Evolutionary conservation across 1,140 invertebrate genomes (phyloP).

Genomic region (Zeugodacus cucurbitae): DNA sequence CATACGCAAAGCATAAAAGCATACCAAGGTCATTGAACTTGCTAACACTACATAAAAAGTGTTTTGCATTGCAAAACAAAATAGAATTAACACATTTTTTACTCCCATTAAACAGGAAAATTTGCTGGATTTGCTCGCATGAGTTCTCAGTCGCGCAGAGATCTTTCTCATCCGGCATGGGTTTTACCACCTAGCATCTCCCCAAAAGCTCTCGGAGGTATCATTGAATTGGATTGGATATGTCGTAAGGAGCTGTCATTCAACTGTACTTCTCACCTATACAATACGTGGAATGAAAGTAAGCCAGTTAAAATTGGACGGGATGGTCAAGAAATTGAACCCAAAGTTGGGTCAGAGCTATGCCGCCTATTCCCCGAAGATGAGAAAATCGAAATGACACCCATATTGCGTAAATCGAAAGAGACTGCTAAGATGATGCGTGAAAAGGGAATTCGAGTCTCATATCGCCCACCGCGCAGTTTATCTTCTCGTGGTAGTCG

Average conservation of each 20-base stretch:
- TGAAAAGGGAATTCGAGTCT: constrained; percentile 69
- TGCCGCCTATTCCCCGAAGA: constrained; percentile 95
- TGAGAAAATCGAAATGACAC: constrained; percentile 90
- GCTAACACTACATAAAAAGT: background rate
- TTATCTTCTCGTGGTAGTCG: constrained; percentile 68
- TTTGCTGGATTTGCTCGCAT: constrained; percentile 93
- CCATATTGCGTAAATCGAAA: constrained; percentile 89
- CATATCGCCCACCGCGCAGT: constrained; percentile 66
- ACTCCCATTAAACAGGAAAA: constrained; percentile 67
- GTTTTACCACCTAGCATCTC: constrained; percentile 94
- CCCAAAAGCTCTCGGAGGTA: constrained; percentile 91
- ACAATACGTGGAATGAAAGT: constrained; percentile 98
- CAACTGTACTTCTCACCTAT: constrained; percentile 90
- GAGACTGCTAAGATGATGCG: constrained; percentile 75
- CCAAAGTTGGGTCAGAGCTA: constrained; percentile 92
- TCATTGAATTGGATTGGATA: constrained; percentile 97
- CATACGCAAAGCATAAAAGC: background rate
- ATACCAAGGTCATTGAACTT: background rate
- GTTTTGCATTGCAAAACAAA: no score
- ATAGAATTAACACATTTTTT: background rate
- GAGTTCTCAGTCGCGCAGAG: constrained; percentile 86
- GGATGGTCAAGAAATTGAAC: constrained; percentile 98
- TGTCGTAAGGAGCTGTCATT: constrained; percentile 95
- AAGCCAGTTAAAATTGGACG: constrained; percentile 98
- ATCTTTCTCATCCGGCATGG: constrained; percentile 92